These are phyloP conservation scores for Hippolais icterina DNA, from an alignment of 2,113 vertebrate species.

Conservation along the genomic window DNA sequence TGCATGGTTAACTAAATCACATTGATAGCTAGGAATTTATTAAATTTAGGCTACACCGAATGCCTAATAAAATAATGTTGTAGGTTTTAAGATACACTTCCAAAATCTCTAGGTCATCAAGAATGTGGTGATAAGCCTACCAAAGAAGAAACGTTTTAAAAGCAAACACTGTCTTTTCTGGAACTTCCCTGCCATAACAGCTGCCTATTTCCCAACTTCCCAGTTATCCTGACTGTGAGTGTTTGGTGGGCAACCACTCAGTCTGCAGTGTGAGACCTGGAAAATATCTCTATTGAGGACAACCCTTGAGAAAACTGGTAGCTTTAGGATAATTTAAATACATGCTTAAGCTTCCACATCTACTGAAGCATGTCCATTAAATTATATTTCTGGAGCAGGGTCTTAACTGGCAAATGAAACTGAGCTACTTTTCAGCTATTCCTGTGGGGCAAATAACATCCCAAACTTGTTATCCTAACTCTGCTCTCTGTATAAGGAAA, in stretches of 20 bases:
- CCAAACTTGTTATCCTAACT: background rate
- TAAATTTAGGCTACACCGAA: background rate
- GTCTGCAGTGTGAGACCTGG: background rate
- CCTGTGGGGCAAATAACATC: background rate
- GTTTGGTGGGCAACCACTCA: background rate
- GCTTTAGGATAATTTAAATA: background rate
- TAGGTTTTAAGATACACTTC: background rate
- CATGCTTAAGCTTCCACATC: background rate
- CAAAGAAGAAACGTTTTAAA: background rate
- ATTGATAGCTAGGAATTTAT: background rate
- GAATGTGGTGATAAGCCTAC: background rate
- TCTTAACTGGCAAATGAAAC: background rate
- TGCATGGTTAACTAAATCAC: background rate
- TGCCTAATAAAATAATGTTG: background rate
- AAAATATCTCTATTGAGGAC: background rate
- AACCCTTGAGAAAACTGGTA: background rate
- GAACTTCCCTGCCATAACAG: background rate
- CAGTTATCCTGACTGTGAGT: background rate
- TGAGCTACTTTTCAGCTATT: background rate
- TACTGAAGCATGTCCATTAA: background rate
- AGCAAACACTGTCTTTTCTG: background rate
- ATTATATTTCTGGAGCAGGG: background rate
- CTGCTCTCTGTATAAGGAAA: background rate
- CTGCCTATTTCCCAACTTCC: background rate
- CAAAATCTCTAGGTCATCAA: background rate